phyloP scores from a whole-genome alignment of 37 sponge, comb jelly and placozoan genomes.

The Aplysina aerophoba region DNA sequence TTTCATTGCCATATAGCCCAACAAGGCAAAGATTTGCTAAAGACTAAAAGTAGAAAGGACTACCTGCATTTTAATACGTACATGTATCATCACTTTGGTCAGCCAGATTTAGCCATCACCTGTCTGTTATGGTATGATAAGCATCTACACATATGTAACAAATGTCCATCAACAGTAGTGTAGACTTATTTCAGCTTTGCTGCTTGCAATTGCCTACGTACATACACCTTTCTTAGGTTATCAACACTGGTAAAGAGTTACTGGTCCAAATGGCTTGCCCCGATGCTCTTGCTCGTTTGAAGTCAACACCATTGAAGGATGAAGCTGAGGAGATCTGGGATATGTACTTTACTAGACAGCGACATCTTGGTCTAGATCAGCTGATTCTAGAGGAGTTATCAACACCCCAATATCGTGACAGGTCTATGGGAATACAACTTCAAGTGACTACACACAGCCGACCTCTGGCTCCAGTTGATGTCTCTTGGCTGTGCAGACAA shows the following conservation, averaged over 20 bases:
- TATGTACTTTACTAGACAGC: conserved; percentile 34
- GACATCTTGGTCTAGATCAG: conserved; percentile 4
- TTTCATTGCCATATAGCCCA: no score
- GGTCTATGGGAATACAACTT: conserved; percentile 1
- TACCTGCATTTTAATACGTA: no score
- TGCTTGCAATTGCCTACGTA: no score
- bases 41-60: no score
- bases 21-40: no score
- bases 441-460: conserved; percentile 90
- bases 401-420: neutral
- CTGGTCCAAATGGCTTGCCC: conserved; percentile 38
- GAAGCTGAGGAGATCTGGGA: conserved; percentile 35
- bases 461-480: conserved; percentile 58
- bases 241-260: neutral
- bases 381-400: neutral
- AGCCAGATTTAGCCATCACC: no score
- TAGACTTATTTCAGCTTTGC: no score
- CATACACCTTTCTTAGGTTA: neutral
- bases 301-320: neutral
- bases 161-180: no score
- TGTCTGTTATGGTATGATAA: no score
- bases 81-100: no score
- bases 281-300: conserved; percentile 46
- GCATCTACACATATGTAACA: no score
- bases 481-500: neutral